A percentile compares a stretch with the other conserved stretches of the same genome.
These are phyloP conservation scores for Sanderia malayensis DNA, from an alignment of 30 jellyfish, hydroid and myxozoan genomes.

Conservation along the genomic window DNA sequence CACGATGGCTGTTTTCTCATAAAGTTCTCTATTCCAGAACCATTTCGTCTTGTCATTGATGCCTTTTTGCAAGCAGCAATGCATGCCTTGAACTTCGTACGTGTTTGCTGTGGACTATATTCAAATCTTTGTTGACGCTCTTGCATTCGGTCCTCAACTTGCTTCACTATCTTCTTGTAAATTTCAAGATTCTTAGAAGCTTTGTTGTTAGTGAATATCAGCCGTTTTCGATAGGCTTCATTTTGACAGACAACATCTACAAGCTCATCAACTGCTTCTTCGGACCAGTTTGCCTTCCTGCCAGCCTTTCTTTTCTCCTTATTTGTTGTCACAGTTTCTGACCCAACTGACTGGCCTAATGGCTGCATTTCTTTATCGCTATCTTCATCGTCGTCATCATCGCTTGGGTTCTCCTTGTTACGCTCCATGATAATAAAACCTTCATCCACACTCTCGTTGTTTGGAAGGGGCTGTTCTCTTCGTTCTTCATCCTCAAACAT, in stretches of 20 bases:
- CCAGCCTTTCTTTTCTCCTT: conserved; percentile 23
- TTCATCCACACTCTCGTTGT: conserved; percentile 8
- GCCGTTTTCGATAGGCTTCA: conserved; percentile 21
- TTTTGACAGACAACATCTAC: conserved; percentile 10
- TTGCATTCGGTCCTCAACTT: conserved; percentile 20
- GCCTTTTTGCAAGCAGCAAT: conserved; percentile 36
- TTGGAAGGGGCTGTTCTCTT: background rate
- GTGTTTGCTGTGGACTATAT: conserved; percentile 17
- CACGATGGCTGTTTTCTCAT: conserved; percentile 28
- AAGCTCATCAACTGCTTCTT: conserved; percentile 14
- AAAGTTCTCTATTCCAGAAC: conserved; percentile 40
- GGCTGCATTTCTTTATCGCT: conserved; percentile 11
- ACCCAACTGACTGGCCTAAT: conserved; percentile 15
- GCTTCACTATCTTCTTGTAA: conserved; percentile 21
- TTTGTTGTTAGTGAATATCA: conserved; percentile 23
- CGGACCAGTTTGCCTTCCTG: conserved; percentile 27
- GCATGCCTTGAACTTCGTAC: conserved; percentile 26
- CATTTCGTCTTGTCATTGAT: conserved; percentile 25
- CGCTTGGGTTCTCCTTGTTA: background rate
- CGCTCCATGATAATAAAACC: background rate
- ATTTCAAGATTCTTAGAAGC: conserved; percentile 24
- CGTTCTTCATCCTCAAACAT: conserved; percentile 6
- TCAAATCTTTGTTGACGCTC: conserved; percentile 26
- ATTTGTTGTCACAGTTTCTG: conserved; percentile 1
- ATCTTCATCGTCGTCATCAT: background rate